phyloP scores from a whole-genome alignment of 2,888 invertebrate species.

The Allolobophora icterica region DNA sequence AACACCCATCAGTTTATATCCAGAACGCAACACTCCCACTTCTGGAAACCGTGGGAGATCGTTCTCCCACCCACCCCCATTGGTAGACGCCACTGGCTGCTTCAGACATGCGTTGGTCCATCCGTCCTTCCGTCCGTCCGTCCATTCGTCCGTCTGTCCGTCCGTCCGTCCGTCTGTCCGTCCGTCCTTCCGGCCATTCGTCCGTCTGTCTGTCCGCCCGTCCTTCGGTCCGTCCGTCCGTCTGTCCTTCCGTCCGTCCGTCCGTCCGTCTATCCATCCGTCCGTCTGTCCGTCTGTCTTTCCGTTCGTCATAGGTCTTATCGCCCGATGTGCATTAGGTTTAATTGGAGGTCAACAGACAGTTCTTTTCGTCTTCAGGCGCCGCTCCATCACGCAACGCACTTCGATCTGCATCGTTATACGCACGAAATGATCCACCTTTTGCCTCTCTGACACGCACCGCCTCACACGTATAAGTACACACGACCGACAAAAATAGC shows the following conservation, averaged over 20 bases:
- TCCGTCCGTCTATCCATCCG: neutral
- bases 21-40: no score
- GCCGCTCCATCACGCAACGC: neutral
- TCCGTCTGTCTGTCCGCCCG: no score
- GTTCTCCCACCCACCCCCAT: no score
- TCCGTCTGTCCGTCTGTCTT: neutral
- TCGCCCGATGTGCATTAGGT: neutral
- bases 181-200: neutral
- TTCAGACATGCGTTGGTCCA: no score
- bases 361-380: neutral
- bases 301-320: neutral
- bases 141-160: no score
- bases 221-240: no score
- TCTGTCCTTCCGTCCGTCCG: neutral
- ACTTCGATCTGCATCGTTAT: neutral
- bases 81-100: no score
- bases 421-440: neutral
- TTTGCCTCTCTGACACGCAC: neutral
- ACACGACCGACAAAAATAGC: neutral
- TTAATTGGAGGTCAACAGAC: neutral
- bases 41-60: no score
- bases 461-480: neutral
- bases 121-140: no score
- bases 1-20: no score
- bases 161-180: no score